A percentile compares a stretch with the other conserved stretches of the same genome.
Evolutionary conservation across 2,113 vertebrate species (phyloP).

Genomic region (Sinocyclocheilus grahami): DNA sequence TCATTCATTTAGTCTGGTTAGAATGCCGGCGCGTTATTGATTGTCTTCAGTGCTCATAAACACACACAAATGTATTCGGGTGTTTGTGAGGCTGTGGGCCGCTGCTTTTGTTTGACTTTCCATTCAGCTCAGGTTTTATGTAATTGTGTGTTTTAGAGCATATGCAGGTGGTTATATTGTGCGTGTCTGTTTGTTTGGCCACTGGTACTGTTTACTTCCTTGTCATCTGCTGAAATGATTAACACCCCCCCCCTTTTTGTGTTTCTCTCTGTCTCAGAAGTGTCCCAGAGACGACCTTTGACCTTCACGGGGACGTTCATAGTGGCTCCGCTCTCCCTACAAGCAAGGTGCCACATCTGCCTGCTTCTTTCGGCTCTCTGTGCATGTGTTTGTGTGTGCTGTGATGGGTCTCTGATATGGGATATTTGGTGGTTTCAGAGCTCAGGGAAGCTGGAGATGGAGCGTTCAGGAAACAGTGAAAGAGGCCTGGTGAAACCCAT

Average conservation of each 20-base stretch:
- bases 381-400: conserved; percentile 13
- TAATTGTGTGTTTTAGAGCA: conserved; percentile 23
- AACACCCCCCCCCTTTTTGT: background rate
- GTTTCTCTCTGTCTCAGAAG: conserved; percentile 67
- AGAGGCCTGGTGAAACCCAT: conserved; percentile 92
- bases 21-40: background rate
- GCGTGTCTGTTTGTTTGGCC: conserved; percentile 16
- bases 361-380: background rate
- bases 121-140: conserved; percentile 29
- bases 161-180: background rate
- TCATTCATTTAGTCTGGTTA: conserved; percentile 39
- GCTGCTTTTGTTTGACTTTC: conserved; percentile 44
- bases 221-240: conserved; percentile 22
- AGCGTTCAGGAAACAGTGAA: conserved; percentile 76
- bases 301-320: conserved; percentile 91
- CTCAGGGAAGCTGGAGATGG: conserved; percentile 87
- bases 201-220: background rate
- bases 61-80: conserved; percentile 13
- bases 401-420: background rate
- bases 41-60: background rate
- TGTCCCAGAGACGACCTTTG: conserved; percentile 93
- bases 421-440: conserved; percentile 74
- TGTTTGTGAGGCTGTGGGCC: conserved; percentile 7
- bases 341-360: conserved; percentile 84
- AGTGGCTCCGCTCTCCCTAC: conserved; percentile 82